Base-by-base conservation (phyloP, 1,140 invertebrate species). In the Leptinotarsa undecemlineata region DNA sequence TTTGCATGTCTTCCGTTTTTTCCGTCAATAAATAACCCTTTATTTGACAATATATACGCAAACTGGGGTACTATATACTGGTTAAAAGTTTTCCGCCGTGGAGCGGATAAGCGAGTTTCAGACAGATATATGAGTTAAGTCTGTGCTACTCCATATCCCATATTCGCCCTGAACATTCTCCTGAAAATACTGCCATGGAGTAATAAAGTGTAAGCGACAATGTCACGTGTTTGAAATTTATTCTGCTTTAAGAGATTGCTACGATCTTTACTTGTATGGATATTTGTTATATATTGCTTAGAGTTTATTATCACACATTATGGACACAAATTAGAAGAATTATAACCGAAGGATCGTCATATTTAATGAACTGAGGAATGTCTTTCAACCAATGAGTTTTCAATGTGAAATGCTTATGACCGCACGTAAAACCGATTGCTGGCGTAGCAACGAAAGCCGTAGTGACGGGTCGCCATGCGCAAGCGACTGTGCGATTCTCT, bases 61-160 rank as follows among this genome's bases (percentile, higher is more conserved):
- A 77, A 75, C 76, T 75, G 73, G 70, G 76, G 76, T 75, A 75
- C 70, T 77, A 75, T 75, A 77, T 77, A 75, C 76, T 71, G 76
- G 66, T 75, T 75, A 75, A 77, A 77, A 75, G 74, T 77, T 77
- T 71, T 75, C 71, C 67, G 72, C 73, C 70, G 72, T 69, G 42
- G 23, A 64, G 72, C 63, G 76, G 76, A 77, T 77, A 77, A 77
- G 76, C 76, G 76, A 72, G 62, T 63, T 67, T 69, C 67, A 77
- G 76, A 77, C 76, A 77, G 76, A 77, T 77, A 77, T 77, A 77
- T 77, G 76, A 77, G 76, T 75, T 77, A 77, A 77, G 76, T 77
- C 76, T 68, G 64, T 73, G 73, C 73, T 47, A 75, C 66, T 68
- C 70, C 74, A 72, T 73, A 77, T 69, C 73, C 47, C 71, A 77